These are phyloP conservation scores for Dioctria rufipes DNA, from an alignment of 2,888 invertebrate genomes.

Conservation along the genomic window DNA sequence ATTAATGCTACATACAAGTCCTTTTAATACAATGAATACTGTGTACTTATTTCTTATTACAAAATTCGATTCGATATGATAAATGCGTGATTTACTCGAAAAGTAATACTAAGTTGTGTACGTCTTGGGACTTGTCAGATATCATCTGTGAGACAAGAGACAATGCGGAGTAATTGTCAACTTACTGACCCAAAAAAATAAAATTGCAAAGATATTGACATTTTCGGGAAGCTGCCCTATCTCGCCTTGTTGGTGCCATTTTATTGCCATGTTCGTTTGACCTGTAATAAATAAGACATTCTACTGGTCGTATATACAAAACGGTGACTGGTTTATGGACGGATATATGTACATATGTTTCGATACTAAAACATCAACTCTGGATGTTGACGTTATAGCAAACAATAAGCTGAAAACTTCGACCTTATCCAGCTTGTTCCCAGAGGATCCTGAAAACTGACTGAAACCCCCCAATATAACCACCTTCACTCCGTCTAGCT, in stretches of 20 bases:
- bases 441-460: not conserved
- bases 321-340: constrained; percentile 47
- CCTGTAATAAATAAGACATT: constrained; percentile 55
- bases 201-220: constrained; percentile 44
- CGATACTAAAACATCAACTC: constrained; percentile 35
- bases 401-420: constrained; percentile 5
- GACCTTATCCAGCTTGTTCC: not conserved
- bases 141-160: not conserved
- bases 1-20: too few species aligned
- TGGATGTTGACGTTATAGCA: not conserved
- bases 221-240: constrained; percentile 43
- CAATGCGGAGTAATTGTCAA: constrained; percentile 28
- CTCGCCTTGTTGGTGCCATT: constrained; percentile 48
- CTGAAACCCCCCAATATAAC: constrained; percentile 18
- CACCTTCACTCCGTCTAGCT: constrained; percentile 9
- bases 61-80: too few species aligned
- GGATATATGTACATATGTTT: constrained; percentile 38
- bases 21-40: too few species aligned
- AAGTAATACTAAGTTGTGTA: too few species aligned
- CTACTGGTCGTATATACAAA: constrained; percentile 53
- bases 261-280: constrained; percentile 49
- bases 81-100: too few species aligned
- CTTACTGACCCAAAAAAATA: constrained; percentile 14
- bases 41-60: too few species aligned
- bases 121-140: too few species aligned